A percentile compares a stretch with the other conserved stretches of the same genome.
Conservation (phyloP, 2,113 vertebrate species). For the Rallus limicola region DNA sequence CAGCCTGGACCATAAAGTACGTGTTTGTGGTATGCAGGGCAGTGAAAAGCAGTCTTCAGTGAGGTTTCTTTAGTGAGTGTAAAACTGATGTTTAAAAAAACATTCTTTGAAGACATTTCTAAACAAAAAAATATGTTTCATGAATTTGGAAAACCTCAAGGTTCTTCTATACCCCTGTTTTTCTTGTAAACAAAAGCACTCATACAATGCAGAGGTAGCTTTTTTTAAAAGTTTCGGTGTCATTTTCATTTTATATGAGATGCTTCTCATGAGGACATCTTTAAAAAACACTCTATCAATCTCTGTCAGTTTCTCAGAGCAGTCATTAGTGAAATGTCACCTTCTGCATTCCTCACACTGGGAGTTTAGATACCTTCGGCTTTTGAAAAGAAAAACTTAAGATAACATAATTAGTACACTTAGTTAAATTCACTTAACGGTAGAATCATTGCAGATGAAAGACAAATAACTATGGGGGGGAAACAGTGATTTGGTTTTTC, state of each 20-base stretch:
- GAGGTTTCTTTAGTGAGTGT: background rate
- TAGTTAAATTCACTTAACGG: constrained; percentile 35
- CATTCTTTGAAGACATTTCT: background rate
- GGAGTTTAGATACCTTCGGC: constrained; percentile 41
- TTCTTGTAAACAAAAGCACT: constrained; percentile 3
- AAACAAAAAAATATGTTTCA: rapidly evolving
- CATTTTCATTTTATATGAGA: constrained; percentile 49
- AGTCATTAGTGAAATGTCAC: constrained; percentile 79
- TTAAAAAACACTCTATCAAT: constrained; percentile 67
- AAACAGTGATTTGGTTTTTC: background rate
- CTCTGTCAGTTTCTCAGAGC: constrained; percentile 72
- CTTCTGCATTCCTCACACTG: constrained; percentile 62
- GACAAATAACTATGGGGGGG: background rate
- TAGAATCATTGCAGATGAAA: background rate
- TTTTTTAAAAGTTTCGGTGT: constrained; percentile 36
- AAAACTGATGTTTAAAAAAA: background rate
- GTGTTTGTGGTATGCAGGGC: background rate
- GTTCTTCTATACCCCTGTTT: background rate
- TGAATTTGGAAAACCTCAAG: background rate
- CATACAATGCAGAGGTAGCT: background rate
- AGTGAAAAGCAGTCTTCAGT: background rate
- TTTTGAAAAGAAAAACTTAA: constrained; percentile 56
- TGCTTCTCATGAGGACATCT: constrained; percentile 52
- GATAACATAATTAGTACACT: constrained; percentile 27
- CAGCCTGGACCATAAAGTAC: background rate